phyloP scores from a whole-genome alignment of 2,797 vertebrate species.

The Pseudomugil tenellus region DNA sequence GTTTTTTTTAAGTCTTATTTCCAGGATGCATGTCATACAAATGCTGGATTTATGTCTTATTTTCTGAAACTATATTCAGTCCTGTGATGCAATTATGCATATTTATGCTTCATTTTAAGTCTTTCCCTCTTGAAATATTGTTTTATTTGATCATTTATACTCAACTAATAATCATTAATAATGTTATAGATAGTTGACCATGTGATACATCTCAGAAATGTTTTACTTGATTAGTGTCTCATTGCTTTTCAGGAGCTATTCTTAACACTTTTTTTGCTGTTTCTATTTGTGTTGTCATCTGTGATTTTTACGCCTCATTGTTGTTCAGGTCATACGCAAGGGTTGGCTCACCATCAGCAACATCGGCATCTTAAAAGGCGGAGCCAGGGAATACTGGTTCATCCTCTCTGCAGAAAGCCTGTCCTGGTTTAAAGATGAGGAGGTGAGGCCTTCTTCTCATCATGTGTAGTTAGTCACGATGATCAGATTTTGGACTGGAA shows the following conservation, averaged over 20 bases:
- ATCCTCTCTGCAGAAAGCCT: conserved; percentile 91
- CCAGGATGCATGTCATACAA: conserved; percentile 48
- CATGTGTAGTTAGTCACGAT: not conserved
- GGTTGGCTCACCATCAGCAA: conserved; percentile 95
- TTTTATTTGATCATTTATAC: conserved; percentile 18
- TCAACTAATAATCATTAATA: not conserved
- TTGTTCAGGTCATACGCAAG: conserved; percentile 89
- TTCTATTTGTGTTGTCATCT: conserved; percentile 17
- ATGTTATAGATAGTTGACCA: too few species aligned
- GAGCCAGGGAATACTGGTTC: conserved; percentile 94
- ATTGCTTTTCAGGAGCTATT: not conserved
- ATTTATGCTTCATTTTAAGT: conserved; percentile 7
- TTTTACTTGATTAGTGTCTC: not conserved
- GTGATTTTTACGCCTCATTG: conserved; percentile 33
- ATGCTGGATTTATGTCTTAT: conserved; percentile 34
- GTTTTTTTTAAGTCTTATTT: too few species aligned
- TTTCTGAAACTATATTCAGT: conserved; percentile 20
- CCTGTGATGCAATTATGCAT: conserved; percentile 3
- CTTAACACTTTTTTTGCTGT: not conserved
- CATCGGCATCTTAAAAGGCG: conserved; percentile 93
- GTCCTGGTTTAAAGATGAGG: conserved; percentile 94
- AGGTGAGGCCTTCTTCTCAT: conserved; percentile 81
- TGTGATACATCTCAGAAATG: conserved; percentile 6
- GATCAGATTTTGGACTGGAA: not conserved
- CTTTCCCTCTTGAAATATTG: conserved; percentile 1